phyloP scores from a whole-genome alignment of 2,888 invertebrate genomes.

The Rhopalosiphum nymphaeae region DNA sequence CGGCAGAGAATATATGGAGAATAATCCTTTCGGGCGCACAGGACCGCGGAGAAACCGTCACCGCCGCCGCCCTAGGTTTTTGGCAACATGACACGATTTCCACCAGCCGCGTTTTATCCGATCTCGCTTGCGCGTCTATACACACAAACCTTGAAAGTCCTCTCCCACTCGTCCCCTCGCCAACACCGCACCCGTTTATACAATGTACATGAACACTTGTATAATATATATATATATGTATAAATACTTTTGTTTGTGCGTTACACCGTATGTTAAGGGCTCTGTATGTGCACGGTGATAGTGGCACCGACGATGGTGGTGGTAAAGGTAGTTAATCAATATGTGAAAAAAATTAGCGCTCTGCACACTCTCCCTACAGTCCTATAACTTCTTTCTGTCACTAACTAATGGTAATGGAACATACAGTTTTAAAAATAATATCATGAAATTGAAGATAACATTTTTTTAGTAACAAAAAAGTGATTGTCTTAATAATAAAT shows the following conservation, averaged over 20 bases:
- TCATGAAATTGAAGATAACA: background rate
- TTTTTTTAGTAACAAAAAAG: background rate
- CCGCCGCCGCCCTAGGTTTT: slow-evolving; percentile 10
- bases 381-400: background rate
- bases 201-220: background rate
- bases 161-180: background rate
- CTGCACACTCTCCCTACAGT: background rate
- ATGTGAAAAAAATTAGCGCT: slow-evolving; percentile 3
- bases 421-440: background rate
- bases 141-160: slow-evolving; percentile 44
- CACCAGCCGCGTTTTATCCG: slow-evolving; percentile 39
- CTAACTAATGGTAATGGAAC: background rate
- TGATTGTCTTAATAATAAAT: background rate
- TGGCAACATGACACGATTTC: slow-evolving; percentile 58
- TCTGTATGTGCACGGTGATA: background rate
- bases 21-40: slow-evolving; percentile 42
- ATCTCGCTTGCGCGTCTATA: slow-evolving; percentile 12
- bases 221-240: background rate
- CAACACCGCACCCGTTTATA: no score
- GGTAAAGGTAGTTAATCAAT: slow-evolving; percentile 56
- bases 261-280: background rate
- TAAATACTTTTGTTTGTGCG: background rate
- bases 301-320: background rate
- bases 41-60: background rate
- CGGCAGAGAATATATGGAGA: background rate